Base-by-base conservation (phyloP, 1,140 invertebrate species). In the Sesamia nonagrioides region DNA sequence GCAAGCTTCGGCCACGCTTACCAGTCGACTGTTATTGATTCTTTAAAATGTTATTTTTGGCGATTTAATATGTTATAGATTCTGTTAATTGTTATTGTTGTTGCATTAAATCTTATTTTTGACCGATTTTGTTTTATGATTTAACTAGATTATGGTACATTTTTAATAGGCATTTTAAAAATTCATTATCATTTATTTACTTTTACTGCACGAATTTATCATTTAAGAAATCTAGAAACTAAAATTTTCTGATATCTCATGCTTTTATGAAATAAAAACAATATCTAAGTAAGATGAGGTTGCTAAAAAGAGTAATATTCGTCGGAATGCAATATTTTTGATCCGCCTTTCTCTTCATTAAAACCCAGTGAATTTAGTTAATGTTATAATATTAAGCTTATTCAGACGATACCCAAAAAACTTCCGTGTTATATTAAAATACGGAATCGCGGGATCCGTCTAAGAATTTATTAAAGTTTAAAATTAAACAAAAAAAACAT, bases 21-120 rank as follows among this genome's bases (percentile, higher is more conserved):
- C 79, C 61, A 84, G 82, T 85, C 77, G 86, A 60, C 83, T 91
- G 82, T 91, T 93, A 93, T 93, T 93, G 92, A 93, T 93, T 93
- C 92, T 92, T 91, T 91, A 91, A 93, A 92, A 92, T 92, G 92
- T 91, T 92, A 92, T 93, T 93, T 91, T 91, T 90, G 90, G 90
- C 82, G 80, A 91, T 92, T 93, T 93, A 86, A 88, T 85, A 86
- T 83, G 66, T 81, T 84, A 80, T 82, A 66, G 58, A 66, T 68
- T 80, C n/a, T 54, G 40, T 66, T 72, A n/a, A 66, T 72, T 33
- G 54, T 45, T 58, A 48, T 54, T 63, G 48, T 77, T 73, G 76
- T 52, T 33, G 40, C 33, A 72, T 63, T 63, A 40, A 9, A 40
- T 63, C 1, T 27, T 37, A 40, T 15, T 40, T 2, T n/a, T 40